Evolutionary conservation across 2,113 vertebrate genomes (phyloP), one percentile per base, ranked within the genome.

Genomic region (Alces alces): DNA sequence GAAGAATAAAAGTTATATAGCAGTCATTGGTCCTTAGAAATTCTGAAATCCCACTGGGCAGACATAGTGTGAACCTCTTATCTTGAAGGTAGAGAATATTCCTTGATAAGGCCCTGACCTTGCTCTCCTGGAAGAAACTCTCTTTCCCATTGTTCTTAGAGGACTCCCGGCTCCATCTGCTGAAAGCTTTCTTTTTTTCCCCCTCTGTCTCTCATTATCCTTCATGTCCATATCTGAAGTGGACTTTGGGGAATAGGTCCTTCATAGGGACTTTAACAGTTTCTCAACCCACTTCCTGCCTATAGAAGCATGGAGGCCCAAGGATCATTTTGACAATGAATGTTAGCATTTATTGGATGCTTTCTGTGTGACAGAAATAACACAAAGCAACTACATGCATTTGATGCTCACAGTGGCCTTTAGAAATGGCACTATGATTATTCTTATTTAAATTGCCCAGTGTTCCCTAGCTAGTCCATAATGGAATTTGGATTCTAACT

Each of bases 361-460:
- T 66, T 89, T 96, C 82, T 89, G 50, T 50, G 47, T 96, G 43
- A 54, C 23, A 91, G 78, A 96, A 95, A 95, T 97, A 89, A 91
- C 45, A 33, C 15, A 43, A 94, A 92, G 85, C 16, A 60, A 92
- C 78, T 58, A 8, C 15, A 73, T 78, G 27, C 47, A 76, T 93
- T 95, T 95, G 92, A 73, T 97, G 25, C n/a, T 84, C 30, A 39
- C 55, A 30, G 85, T 94, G 54, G 78, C 28, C 78, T 86, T 94
- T 85, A 52, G 76, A 93, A 96, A 95, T 54, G 43, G 27, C n/a
- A 80, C 73, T 61, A 17, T 78, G 50, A 55, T 97, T 80, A 64
- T 89, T 86, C 45, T 61, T 25, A 47, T 92, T 92, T 85, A 84
- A 93, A 92, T 61, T 86, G 27, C 3, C 64, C 78, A 90, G 47